Base-by-base conservation (phyloP, 2,797 vertebrate genomes). In the Labeo calbasu region DNA sequence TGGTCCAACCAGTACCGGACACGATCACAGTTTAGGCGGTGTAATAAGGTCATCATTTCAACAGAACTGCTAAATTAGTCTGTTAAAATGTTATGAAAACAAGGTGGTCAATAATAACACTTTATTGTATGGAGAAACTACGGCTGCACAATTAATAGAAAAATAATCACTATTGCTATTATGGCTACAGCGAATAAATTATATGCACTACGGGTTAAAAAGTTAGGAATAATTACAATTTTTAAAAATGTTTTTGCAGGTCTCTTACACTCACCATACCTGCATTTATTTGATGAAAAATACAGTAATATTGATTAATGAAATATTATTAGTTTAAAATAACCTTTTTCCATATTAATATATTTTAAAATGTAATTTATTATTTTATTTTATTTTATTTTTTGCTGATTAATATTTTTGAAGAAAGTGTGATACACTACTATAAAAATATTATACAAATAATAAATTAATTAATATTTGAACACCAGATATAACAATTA, bases 1-100 rank as follows among this genome's bases (percentile, higher is more conserved):
- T 76, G 82, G 40, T 77, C 63, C 36, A 19, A 46, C 32, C 80
- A 51, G 84, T 25, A 53, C 65, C 19, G 66, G 69, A 79, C 59
- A 66, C 36, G 3, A 43, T 53, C 71, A 75, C 32, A 68, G 81
- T 75, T 69, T 69, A 55, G 40, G 48, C 13, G 17, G 23, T 65
- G 46, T 36, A 66, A 82, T 76, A 28, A 75, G 61, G 19, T 32
- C 69, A 23, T 65, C 70, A 40, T 75, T 75, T 66, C 57, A 75
- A 66, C 28, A 66, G 46, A 65, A 69, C 63, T 19, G 73, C 63
- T 77, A 59, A 77, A 77, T 36, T 10, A 48, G n/a, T 77, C 63
- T 46, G 48, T 83, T 63, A 48, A 48, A 77, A 43, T 69, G 63
- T 76, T 10, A 10, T 0, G 12, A 57, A 55, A 82, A 53, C 10